Conservation (phyloP, 2,113 vertebrate genomes). For the Anolis sagrei region DNA sequence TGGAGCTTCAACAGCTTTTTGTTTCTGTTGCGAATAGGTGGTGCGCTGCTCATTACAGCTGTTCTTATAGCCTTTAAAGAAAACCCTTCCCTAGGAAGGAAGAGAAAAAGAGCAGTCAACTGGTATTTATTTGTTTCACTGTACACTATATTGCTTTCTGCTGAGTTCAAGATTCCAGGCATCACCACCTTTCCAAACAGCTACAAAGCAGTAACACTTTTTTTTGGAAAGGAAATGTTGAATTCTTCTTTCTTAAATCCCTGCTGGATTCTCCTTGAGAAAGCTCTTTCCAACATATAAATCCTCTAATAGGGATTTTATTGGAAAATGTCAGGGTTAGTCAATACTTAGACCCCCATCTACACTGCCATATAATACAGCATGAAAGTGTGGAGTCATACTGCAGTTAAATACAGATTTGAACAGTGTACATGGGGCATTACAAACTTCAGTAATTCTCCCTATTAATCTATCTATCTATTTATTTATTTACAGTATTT, state of each 20-base stretch:
- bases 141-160: neutral
- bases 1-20: slow-evolving; percentile 29
- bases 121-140: slow-evolving; percentile 1
- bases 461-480: no score
- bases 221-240: neutral
- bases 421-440: no score
- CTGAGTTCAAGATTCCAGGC: neutral
- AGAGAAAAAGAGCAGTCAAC: neutral
- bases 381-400: no score
- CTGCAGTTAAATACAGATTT: no score
- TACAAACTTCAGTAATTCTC: no score
- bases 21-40: slow-evolving; percentile 24
- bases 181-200: neutral
- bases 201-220: neutral
- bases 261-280: neutral
- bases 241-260: neutral
- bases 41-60: slow-evolving; percentile 16
- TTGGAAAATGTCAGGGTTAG: no score
- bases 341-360: no score
- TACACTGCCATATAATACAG: no score
- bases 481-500: no score
- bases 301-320: no score
- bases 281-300: no score
- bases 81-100: neutral
- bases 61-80: slow-evolving; percentile 36